phyloP scores from a whole-genome alignment of 2,888 invertebrate genomes.

The Lasiommata megera region DNA sequence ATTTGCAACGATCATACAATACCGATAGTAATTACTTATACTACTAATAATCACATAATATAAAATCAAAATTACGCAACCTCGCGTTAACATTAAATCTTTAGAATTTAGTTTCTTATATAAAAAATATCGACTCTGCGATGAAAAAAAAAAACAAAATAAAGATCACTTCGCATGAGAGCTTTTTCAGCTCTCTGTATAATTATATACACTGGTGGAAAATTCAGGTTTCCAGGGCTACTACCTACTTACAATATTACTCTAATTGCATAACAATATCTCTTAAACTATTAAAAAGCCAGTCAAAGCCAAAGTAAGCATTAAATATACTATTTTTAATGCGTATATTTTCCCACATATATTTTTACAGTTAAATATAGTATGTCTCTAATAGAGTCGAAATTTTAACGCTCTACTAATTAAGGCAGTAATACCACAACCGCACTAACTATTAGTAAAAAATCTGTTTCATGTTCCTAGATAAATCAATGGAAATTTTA shows the following conservation, averaged over 20 bases:
- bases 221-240: constrained; percentile 22
- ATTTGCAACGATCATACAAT: constrained; percentile 57
- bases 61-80: constrained; percentile 58
- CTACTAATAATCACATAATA: constrained; percentile 67
- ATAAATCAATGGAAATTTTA: constrained; percentile 22
- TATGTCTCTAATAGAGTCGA: constrained; percentile 23
- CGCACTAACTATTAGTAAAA: constrained; percentile 27
- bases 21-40: constrained; percentile 59
- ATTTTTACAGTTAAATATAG: constrained; percentile 55
- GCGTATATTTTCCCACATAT: constrained; percentile 80
- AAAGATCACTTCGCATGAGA: constrained; percentile 41
- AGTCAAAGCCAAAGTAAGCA: constrained; percentile 72
- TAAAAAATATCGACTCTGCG: constrained; percentile 25
- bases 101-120: constrained; percentile 55
- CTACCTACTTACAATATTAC: constrained; percentile 29
- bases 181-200: constrained; percentile 16
- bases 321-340: constrained; percentile 75
- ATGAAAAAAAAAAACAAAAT: constrained; percentile 33
- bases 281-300: constrained; percentile 70
- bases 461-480: constrained; percentile 22
- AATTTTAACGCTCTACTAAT: constrained; percentile 23
- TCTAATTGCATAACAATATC: constrained; percentile 48
- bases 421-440: constrained; percentile 31
- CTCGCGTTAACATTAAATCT: constrained; percentile 41
- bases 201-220: constrained; percentile 34